Evolutionary conservation across 2,888 invertebrate species (phyloP).

Genomic region (Drosophila maculinotata): DNA sequence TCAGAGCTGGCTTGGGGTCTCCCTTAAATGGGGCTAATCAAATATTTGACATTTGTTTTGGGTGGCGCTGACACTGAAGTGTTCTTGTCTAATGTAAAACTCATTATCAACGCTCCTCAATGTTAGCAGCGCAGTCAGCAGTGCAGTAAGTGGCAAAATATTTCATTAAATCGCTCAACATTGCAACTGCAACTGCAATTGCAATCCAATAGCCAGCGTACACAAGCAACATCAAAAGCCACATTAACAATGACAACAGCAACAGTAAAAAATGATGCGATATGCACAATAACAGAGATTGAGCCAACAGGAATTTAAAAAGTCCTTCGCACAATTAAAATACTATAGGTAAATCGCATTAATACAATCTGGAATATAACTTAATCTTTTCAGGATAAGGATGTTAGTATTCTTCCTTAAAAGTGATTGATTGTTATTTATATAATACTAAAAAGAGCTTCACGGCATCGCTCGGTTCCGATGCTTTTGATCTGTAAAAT

Average conservation of each 20-base stretch:
- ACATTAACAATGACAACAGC: constrained; percentile 49
- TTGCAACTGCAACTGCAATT: constrained; percentile 51
- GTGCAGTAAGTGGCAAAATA: constrained; percentile 41
- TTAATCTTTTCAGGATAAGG: too few species aligned
- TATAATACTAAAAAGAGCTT: too few species aligned
- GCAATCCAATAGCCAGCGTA: constrained; percentile 32
- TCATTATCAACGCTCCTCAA: constrained; percentile 40
- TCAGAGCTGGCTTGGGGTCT: constrained; percentile 47
- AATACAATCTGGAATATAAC: too few species aligned
- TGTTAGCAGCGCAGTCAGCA: constrained; percentile 8
- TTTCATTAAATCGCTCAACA: constrained; percentile 58
- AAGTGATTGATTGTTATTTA: too few species aligned
- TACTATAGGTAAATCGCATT: too few species aligned
- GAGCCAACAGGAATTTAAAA: too few species aligned
- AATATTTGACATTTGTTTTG: constrained; percentile 77
- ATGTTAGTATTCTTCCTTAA: too few species aligned
- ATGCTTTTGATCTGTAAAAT: too few species aligned
- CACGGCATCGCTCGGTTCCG: too few species aligned
- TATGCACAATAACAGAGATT: too few species aligned
- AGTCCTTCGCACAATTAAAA: too few species aligned
- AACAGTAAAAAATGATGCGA: constrained; percentile 7
- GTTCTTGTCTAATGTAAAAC: constrained; percentile 52
- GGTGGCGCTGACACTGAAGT: constrained; percentile 44
- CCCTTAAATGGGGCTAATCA: constrained; percentile 78
- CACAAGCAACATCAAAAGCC: constrained; percentile 44